These are phyloP conservation scores for Lepidothrix coronata DNA, from an alignment of 2,113 vertebrate species.

Conservation along the genomic window DNA sequence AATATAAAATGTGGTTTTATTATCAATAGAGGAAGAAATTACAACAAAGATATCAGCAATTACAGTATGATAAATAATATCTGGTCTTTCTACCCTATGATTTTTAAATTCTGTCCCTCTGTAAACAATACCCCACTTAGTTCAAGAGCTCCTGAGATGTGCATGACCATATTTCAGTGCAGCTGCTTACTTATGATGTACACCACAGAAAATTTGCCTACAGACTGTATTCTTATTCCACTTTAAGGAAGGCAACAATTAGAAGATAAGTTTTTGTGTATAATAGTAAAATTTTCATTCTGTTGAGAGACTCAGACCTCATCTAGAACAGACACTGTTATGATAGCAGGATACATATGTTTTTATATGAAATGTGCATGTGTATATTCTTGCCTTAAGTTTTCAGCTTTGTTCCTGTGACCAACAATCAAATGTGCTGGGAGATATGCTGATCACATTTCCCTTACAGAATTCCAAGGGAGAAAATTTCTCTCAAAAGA, in stretches of 20 bases:
- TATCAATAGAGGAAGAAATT: neutral
- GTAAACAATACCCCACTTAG: neutral
- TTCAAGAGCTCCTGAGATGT: neutral
- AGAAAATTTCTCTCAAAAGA: neutral
- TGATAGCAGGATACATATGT: too few relatives aligned
- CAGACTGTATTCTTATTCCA: neutral
- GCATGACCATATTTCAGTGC: neutral
- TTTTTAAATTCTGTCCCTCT: neutral
- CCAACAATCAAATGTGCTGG: neutral
- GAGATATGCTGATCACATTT: neutral
- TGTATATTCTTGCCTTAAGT: neutral
- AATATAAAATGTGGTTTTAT: neutral
- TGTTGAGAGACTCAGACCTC: neutral
- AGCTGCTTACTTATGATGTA: neutral
- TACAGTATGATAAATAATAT: neutral
- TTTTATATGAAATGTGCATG: fast-evolving
- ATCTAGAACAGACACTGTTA: neutral
- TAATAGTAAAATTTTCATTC: neutral
- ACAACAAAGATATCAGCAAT: neutral
- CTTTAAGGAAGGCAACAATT: neutral
- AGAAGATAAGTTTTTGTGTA: neutral
- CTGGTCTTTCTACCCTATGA: neutral
- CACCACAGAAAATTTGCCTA: neutral
- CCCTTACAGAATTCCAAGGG: neutral
- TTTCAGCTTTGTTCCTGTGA: neutral